These are phyloP conservation scores for Sciurus niger DNA, from an alignment of 2,113 vertebrate species.

Conservation along the genomic window DNA sequence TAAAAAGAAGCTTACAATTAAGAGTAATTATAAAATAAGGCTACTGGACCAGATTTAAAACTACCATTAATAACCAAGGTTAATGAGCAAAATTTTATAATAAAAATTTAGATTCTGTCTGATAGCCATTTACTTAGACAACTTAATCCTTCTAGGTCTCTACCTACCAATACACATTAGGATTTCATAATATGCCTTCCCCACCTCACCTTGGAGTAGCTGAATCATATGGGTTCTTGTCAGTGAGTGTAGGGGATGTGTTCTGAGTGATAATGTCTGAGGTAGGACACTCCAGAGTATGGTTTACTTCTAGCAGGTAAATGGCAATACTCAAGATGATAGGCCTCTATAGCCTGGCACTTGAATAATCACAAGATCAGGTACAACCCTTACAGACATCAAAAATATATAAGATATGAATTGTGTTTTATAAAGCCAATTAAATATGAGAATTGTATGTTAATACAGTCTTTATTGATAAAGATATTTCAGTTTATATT, in stretches of 20 bases:
- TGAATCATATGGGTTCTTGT: neutral
- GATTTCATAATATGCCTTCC: neutral
- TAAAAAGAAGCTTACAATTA: neutral
- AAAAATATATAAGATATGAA: neutral
- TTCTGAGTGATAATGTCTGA: neutral
- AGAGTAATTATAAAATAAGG: conserved; percentile 20
- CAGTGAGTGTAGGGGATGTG: neutral
- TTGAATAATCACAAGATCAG: neutral
- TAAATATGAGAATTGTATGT: neutral
- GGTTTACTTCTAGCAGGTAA: neutral
- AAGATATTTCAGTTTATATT: neutral
- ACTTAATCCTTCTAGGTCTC: neutral
- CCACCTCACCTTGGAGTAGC: neutral
- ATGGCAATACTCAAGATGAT: neutral
- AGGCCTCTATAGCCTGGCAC: neutral
- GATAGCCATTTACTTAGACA: neutral
- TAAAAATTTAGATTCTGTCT: neutral
- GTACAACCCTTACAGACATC: neutral
- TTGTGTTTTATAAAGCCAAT: neutral
- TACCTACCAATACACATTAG: neutral
- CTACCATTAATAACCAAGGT: neutral
- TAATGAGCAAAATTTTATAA: neutral
- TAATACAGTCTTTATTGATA: neutral
- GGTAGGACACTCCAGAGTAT: neutral
- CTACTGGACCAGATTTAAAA: neutral